Percentiles rank a stretch among this genome's conserved stretches.
These are phyloP conservation scores for Andrena chrysosceles DNA, from an alignment of 2,888 invertebrate species.

Conservation along the genomic window DNA sequence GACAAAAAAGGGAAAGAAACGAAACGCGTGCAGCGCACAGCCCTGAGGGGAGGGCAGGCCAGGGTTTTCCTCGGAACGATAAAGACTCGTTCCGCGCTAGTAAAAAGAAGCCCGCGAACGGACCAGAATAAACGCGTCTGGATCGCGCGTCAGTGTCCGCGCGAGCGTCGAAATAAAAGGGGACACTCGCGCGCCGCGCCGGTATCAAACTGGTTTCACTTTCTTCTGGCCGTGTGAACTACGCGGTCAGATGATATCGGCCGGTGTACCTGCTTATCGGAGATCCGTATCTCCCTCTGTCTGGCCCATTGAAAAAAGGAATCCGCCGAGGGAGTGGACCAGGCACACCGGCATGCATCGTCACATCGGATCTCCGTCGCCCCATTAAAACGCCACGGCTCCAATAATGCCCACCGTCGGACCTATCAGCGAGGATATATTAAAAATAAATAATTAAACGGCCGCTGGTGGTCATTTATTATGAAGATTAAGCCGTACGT, in stretches of 20 bases:
- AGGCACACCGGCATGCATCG: conserved; percentile 55
- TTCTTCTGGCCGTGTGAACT: conserved; percentile 64
- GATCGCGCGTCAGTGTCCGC: conserved; percentile 33
- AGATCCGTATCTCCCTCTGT: conserved; percentile 48
- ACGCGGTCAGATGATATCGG: conserved; percentile 61
- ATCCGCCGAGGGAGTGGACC: neutral
- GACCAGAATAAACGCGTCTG: conserved; percentile 28
- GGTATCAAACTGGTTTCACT: conserved; percentile 69
- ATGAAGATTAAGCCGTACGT: conserved; percentile 71
- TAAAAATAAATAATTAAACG: conserved; percentile 74
- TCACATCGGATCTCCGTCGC: conserved; percentile 63
- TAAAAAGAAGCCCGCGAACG: conserved; percentile 5
- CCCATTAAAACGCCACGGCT: conserved; percentile 51
- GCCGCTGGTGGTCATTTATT: conserved; percentile 68
- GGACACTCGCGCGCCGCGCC: conserved; percentile 26
- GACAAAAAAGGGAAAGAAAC: neutral
- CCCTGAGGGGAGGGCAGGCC: neutral
- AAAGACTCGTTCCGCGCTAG: conserved; percentile 22
- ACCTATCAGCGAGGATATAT: conserved; percentile 24
- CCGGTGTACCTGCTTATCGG: conserved; percentile 67
- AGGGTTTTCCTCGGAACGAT: conserved; percentile 38
- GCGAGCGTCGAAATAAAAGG: conserved; percentile 48
- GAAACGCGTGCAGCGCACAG: neutral
- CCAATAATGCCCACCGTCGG: conserved; percentile 35
- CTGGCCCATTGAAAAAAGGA: conserved; percentile 42